Evolutionary conservation across 2,797 vertebrate genomes (phyloP).

Genomic region (Microctenopoma steveboyesi): DNA sequence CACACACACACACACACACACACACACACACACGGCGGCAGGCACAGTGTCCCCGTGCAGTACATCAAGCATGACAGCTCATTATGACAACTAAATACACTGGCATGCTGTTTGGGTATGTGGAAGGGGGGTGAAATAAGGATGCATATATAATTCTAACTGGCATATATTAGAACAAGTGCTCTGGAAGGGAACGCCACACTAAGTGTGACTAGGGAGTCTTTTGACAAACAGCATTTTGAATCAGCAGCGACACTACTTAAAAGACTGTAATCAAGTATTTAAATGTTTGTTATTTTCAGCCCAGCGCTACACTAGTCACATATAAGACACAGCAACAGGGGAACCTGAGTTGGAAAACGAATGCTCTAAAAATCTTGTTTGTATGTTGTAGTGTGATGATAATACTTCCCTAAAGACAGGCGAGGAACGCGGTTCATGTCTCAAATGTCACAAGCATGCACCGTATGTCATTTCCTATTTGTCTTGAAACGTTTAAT

Average conservation of each 20-base stretch:
- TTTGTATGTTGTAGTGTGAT: slow-evolving; percentile 27
- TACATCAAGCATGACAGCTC: slow-evolving; percentile 79
- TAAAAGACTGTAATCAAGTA: slow-evolving; percentile 65
- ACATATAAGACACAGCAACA: slow-evolving; percentile 48
- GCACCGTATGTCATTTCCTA: slow-evolving; percentile 53
- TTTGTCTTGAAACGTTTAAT: slow-evolving; percentile 68
- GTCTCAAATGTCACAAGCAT: slow-evolving; percentile 51
- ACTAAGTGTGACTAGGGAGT: slow-evolving; percentile 70
- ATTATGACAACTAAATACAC: slow-evolving; percentile 85
- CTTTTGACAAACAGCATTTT: slow-evolving; percentile 74
- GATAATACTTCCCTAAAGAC: slow-evolving; percentile 52
- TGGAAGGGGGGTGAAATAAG: slow-evolving; percentile 63
- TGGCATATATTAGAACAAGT: slow-evolving; percentile 76
- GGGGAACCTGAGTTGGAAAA: slow-evolving; percentile 32
- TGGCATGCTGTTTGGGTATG: slow-evolving; percentile 74
- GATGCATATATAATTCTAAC: slow-evolving; percentile 77
- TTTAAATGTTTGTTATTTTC: slow-evolving; percentile 76
- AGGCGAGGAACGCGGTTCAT: slow-evolving; percentile 31
- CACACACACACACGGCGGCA: slow-evolving; percentile 50
- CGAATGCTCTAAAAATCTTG: slow-evolving; percentile 36
- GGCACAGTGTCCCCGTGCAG: slow-evolving; percentile 74
- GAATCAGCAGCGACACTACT: slow-evolving; percentile 76
- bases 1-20: slow-evolving; percentile 28
- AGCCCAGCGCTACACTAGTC: slow-evolving; percentile 47
- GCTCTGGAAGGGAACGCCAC: slow-evolving; percentile 63